phyloP scores from a whole-genome alignment of 2,113 vertebrate species.

The Crotalus tigris region DNA sequence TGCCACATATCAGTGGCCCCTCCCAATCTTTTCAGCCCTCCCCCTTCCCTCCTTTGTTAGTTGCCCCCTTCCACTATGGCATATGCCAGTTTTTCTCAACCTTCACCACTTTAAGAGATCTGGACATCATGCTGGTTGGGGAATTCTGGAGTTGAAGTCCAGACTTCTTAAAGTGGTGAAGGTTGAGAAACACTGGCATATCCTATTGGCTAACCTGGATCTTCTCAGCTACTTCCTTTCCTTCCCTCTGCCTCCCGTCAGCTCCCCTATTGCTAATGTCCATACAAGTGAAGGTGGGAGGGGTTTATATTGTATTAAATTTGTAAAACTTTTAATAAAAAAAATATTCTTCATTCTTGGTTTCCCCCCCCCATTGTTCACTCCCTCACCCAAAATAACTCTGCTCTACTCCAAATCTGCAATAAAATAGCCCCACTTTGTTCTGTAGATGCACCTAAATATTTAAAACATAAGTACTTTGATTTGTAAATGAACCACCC shows the following conservation, averaged over 20 bases:
- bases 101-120: background rate
- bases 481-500: background rate
- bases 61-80: background rate
- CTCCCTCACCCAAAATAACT: background rate
- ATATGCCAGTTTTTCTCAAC: background rate
- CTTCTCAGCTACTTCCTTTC: background rate
- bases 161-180: background rate
- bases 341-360: background rate
- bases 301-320: no score
- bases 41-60: background rate
- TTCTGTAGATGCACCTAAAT: background rate
- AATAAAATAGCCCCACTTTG: background rate
- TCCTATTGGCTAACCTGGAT: background rate
- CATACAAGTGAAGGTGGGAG: background rate
- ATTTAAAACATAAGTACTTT: background rate
- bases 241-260: background rate
- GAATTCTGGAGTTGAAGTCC: background rate
- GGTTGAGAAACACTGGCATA: background rate
- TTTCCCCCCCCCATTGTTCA: background rate
- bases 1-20: background rate
- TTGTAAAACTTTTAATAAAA: no score
- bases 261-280: background rate
- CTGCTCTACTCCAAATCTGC: background rate
- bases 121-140: background rate
- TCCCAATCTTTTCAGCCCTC: background rate